phyloP scores from a whole-genome alignment of 2,113 vertebrate genomes.

The Ptilorrhoa leucosticta region DNA sequence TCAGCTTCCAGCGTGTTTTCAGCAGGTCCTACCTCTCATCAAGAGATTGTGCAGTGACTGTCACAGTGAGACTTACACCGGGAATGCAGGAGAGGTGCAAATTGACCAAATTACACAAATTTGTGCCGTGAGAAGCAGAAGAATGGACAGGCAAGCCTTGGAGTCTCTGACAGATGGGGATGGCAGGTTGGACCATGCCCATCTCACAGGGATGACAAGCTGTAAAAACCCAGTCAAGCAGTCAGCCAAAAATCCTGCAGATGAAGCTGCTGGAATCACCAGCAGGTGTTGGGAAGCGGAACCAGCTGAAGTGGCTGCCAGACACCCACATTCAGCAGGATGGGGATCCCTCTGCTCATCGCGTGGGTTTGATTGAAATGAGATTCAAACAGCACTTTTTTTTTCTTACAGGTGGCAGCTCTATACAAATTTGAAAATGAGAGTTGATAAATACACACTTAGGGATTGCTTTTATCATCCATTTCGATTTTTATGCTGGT shows the following conservation, averaged over 20 bases:
- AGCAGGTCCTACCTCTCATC: background rate
- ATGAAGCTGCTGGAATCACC: background rate
- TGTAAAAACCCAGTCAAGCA: background rate
- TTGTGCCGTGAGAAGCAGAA: background rate
- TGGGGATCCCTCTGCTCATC: background rate
- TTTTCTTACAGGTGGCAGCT: background rate
- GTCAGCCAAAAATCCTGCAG: background rate
- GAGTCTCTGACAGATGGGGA: background rate
- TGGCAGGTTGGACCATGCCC: background rate
- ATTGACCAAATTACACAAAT: background rate
- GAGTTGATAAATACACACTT: background rate
- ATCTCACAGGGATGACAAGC: background rate
- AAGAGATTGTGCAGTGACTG: background rate
- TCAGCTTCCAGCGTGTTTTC: accelerated
- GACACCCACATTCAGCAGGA: background rate
- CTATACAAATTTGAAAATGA: background rate
- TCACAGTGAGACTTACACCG: accelerated
- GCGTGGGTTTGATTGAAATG: background rate
- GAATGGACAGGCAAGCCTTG: background rate
- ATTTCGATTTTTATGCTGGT: background rate
- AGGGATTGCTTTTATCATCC: background rate
- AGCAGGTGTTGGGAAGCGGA: background rate
- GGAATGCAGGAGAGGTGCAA: background rate
- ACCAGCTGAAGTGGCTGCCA: background rate
- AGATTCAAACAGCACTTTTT: background rate